Percentiles rank a stretch among this genome's conserved stretches.
Evolutionary conservation across 1,140 invertebrate genomes (phyloP).

Genomic region (Ips nitidus): DNA sequence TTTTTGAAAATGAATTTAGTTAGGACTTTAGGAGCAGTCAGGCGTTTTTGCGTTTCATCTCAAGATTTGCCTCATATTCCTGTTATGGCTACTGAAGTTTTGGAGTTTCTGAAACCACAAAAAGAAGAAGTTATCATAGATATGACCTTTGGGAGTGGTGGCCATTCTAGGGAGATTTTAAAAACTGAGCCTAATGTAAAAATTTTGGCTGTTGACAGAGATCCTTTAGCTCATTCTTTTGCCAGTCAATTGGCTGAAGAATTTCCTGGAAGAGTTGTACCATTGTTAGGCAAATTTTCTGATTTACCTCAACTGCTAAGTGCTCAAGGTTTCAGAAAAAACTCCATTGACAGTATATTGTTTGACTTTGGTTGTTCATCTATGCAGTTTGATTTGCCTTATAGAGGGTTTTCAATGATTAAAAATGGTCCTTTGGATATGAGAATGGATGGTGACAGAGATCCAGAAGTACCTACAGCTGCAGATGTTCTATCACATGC

Average conservation of each 20-base stretch:
- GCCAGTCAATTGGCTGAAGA: constrained; percentile 64
- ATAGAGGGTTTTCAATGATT: constrained; percentile 83
- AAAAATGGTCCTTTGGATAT: constrained; percentile 90
- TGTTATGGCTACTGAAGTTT: constrained; percentile 70
- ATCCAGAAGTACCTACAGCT: constrained; percentile 72
- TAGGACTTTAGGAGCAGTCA: neutral
- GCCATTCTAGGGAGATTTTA: constrained; percentile 73
- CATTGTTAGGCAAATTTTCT: constrained; percentile 84
- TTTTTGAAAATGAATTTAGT: constrained; percentile 25
- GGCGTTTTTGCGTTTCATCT: no score
- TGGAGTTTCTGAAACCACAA: constrained; percentile 66
- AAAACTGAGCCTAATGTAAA: constrained; percentile 57
- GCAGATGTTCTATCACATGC: constrained; percentile 81
- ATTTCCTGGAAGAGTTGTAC: constrained; percentile 71
- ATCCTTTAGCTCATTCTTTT: constrained; percentile 73
- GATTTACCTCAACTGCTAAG: constrained; percentile 74
- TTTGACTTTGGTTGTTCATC: constrained; percentile 96
- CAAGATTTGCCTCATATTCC: constrained; percentile 60
- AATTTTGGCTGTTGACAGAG: constrained; percentile 85
- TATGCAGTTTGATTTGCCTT: constrained; percentile 85
- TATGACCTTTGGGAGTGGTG: constrained; percentile 94
- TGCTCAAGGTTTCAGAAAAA: constrained; percentile 58
- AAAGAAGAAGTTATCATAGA: constrained; percentile 67
- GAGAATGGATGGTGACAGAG: constrained; percentile 86
- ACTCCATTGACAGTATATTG: constrained; percentile 81